phyloP scores from a whole-genome alignment of 2,888 invertebrate species.

The Parthenolecanium corni region DNA sequence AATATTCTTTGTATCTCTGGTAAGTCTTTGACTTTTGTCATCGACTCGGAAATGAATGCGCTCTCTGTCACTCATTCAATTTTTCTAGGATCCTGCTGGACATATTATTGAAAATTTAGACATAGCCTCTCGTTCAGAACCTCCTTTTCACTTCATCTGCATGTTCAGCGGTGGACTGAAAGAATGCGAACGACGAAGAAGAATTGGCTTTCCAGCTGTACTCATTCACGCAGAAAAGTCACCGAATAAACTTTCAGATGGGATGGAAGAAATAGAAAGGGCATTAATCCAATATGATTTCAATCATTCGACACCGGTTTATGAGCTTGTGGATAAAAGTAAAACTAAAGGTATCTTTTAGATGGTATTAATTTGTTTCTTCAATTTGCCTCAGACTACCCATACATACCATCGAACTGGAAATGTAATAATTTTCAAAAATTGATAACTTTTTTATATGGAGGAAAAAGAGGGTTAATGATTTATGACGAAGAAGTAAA shows the following conservation, averaged over 20 bases:
- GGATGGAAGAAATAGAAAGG: neutral
- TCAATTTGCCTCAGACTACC: too few relatives aligned
- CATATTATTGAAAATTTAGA: constrained; percentile 1
- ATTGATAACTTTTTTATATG: too few relatives aligned
- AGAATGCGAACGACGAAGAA: constrained; percentile 14
- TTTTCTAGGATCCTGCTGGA: too few relatives aligned
- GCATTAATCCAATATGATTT: neutral
- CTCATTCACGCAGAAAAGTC: constrained; percentile 4
- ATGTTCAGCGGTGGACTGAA: constrained; percentile 13
- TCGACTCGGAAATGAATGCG: too few relatives aligned
- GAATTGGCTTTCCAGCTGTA: neutral
- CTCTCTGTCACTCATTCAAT: too few relatives aligned
- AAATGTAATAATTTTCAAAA: too few relatives aligned
- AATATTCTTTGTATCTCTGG: constrained; percentile 15
- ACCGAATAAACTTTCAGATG: neutral
- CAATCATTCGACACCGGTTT: neutral
- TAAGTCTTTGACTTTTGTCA: neutral
- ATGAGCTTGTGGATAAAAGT: constrained; percentile 14
- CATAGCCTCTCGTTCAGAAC: neutral
- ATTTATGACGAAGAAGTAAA: too few relatives aligned
- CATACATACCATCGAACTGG: too few relatives aligned
- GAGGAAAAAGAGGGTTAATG: too few relatives aligned
- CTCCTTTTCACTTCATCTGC: constrained; percentile 6
- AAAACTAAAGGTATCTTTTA: neutral
- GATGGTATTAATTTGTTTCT: neutral